These are phyloP conservation scores for Nephrotoma flavescens DNA, from an alignment of 2,888 invertebrate genomes.

Conservation along the genomic window DNA sequence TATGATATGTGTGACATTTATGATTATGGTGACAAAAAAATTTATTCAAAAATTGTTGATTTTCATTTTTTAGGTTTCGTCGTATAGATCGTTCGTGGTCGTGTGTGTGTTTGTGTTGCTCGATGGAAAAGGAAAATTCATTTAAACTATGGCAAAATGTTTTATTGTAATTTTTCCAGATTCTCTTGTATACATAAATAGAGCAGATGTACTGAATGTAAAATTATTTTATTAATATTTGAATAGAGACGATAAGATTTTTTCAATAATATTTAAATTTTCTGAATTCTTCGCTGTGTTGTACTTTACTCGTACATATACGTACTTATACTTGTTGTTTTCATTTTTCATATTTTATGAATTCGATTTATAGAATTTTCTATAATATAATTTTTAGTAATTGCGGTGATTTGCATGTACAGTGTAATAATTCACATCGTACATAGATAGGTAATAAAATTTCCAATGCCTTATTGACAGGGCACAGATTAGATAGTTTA, in stretches of 20 bases:
- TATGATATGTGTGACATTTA: background rate
- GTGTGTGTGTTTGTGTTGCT: background rate
- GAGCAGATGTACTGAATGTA: background rate
- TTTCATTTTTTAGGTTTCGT: background rate
- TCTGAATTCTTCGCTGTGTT: background rate
- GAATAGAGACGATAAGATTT: background rate
- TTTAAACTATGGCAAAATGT: background rate
- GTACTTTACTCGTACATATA: too few relatives aligned
- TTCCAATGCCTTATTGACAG: too few relatives aligned
- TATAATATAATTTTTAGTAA: background rate
- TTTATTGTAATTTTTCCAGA: background rate
- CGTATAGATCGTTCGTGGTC: background rate
- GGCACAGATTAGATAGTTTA: too few relatives aligned
- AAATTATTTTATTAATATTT: background rate
- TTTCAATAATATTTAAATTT: background rate
- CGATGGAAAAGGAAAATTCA: background rate
- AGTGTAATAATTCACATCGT: background rate
- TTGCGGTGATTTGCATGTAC: background rate
- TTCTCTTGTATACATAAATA: background rate
- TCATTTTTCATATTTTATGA: background rate
- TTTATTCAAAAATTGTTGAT: background rate
- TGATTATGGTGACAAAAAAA: background rate
- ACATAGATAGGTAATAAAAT: background rate
- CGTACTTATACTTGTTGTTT: background rate
- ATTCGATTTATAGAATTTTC: background rate